Base-by-base conservation (phyloP, 2,888 invertebrate species). In the Tanypteryx hageni region DNA sequence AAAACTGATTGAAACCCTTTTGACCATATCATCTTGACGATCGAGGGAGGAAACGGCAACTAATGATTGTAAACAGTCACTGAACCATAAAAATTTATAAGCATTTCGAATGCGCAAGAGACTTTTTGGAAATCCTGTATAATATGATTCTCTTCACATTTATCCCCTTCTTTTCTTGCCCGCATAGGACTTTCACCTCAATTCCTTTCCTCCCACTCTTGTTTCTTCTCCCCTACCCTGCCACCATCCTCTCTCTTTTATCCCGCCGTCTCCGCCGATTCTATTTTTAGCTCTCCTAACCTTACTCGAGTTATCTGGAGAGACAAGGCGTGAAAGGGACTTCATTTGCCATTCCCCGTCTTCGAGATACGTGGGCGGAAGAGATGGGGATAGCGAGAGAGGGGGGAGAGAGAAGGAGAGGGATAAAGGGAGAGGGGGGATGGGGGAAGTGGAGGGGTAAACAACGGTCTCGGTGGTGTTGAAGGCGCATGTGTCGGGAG, bases 321-420 rank as follows among this genome's bases (percentile, higher is more conserved):
- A 86, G 86, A 86, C 86, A 58, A 61, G 86, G 59, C 86, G 61
- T 86, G 61, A 61, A 61, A 31, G 86, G 86, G 61, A 86, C 86
- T 59, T 86, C 86, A 86, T 86, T 86, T 86, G 61, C 64, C 59
- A 86, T 58, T 86, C 85, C 85, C 27, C 85, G 85, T 86, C 61
- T 61, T 31, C 61, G 22, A 58, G 58, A 31, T n/a, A 86, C 61
- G 61, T 59, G 59, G 14, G 22, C 14, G 22, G 82, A 44, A 44
- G 44, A 1, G 13, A 16, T 27, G 11, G 5, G 0, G 56, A n/a
- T 7, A 64, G 16, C 5, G 83, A 44, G n/a, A 56, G 56, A 44
- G n/a, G 31, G 83, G 10, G 3, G 16, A 82, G 82, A 16, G 16
- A 31, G 44, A 13, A 0, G 16, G 16, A n/a, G 16, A 68, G 22